Evolutionary conservation across 2,888 invertebrate genomes (phyloP).

Genomic region (Drosophila diplacantha): DNA sequence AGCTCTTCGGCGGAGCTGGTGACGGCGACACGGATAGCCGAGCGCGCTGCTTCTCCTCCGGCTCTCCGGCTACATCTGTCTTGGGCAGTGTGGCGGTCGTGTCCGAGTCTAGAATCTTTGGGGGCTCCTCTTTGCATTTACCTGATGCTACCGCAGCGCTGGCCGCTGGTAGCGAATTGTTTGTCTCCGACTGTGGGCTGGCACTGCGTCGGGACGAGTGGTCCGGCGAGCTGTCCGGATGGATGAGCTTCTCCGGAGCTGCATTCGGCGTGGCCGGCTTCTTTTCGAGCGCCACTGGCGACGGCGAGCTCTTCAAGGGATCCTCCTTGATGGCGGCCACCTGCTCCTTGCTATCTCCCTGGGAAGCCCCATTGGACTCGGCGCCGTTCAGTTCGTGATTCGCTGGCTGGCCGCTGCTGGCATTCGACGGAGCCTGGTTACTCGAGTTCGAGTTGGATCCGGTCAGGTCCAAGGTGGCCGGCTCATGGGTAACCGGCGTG

Average conservation of each 20-base stretch:
- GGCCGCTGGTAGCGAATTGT: constrained; percentile 42
- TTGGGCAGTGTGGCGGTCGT: constrained; percentile 18
- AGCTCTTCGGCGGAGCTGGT: constrained; percentile 4
- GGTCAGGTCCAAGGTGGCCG: constrained; percentile 75
- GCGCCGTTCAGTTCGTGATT: constrained; percentile 73
- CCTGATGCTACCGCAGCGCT: constrained; percentile 27
- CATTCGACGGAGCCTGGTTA: constrained; percentile 70
- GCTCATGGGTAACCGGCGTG: constrained; percentile 66
- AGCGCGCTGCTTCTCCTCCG: constrained; percentile 25
- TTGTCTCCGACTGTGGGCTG: constrained; percentile 60
- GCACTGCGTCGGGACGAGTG: constrained; percentile 62
- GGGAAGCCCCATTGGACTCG: constrained; percentile 64
- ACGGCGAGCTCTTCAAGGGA: constrained; percentile 54
- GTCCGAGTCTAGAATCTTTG: constrained; percentile 50
- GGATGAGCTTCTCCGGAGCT: constrained; percentile 47
- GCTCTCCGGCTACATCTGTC: constrained; percentile 21
- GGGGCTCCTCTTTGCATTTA: constrained; percentile 32
- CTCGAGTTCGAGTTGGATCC: constrained; percentile 77
- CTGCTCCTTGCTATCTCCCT: constrained; percentile 55
- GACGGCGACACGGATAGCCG: constrained; percentile 37
- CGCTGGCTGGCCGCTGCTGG: constrained; percentile 62
- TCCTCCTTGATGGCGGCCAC: constrained; percentile 44
- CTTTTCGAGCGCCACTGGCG: constrained; percentile 52
- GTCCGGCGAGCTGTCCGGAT: constrained; percentile 63
- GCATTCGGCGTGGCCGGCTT: constrained; percentile 61